Base-by-base conservation (phyloP, 2,797 vertebrate genomes). In the Sandelia bainsii region DNA sequence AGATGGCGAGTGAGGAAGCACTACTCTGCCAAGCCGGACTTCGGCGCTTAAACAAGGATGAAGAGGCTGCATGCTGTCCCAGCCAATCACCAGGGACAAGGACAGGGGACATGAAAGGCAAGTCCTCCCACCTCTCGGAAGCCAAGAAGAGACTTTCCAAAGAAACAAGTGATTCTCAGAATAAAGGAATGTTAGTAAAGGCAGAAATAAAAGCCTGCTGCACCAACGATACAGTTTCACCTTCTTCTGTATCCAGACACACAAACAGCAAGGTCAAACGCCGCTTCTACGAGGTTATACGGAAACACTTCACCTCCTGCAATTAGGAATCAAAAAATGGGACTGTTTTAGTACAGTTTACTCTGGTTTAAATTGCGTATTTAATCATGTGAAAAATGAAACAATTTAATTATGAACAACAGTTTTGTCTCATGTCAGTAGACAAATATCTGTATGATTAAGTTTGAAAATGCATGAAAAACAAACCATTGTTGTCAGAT, bases 1-100 rank as follows among this genome's bases (percentile, higher is more conserved):
- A 93, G 34, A 95, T 96, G 85, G 91, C 73, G 16, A 94, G 91
- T 37, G 96, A 97, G 84, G 95, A 97, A 79, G 94, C 91, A 0
- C 92, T 97, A 2, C 95, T 96, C 92, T 95, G 79, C 73, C 92
- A 91, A 62, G 63, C 62, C 0, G 87, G 88, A 29, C 77, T 60
- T 2, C 81, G 83, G 8, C 87, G 81, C 10, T 61, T 65, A 1
- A 1, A 72, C 53, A 89, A 64, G 8, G 83, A 87, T 0, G 45
- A 81, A 52, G 86, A 83, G 19, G 27, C 40, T 6, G 46, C 50
- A 0, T 10, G 42, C 51, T n/a, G 70, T n/a, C 14, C 42, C 1
- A 54, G 54, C 23, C 77, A 70, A 72, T 32, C 59, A 58, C 46
- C 75, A 8, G 16, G 23, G 49, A 75, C 37, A 10, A 79, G 62